Evolutionary conservation across 2,113 vertebrate genomes (phyloP).

Genomic region (Catharus fuscescens): DNA sequence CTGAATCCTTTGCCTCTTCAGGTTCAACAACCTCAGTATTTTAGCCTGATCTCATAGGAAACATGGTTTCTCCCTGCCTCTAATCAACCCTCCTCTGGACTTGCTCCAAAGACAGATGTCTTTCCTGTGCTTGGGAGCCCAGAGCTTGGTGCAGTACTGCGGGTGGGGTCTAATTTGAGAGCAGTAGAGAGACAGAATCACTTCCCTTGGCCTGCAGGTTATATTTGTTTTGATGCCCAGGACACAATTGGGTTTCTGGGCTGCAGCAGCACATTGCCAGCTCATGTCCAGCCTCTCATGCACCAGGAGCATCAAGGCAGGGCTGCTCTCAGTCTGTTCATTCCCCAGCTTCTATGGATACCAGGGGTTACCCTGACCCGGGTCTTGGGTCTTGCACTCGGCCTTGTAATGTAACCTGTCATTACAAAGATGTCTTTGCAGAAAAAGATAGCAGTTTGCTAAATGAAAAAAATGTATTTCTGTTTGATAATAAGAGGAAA

Average conservation of each 20-base stretch:
- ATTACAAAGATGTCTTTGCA: background rate
- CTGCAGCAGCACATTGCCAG: background rate
- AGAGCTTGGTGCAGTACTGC: background rate
- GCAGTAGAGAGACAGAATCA: background rate
- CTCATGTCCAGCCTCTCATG: background rate
- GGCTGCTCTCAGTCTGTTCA: background rate
- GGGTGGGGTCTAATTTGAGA: background rate
- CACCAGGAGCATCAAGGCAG: background rate
- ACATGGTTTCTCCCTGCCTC: background rate
- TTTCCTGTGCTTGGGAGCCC: background rate
- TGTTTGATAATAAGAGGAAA: background rate
- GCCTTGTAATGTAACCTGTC: background rate
- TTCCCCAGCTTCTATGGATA: rapidly evolving
- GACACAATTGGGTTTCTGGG: background rate
- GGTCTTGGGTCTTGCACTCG: background rate
- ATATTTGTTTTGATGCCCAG: background rate
- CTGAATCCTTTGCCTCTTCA: background rate
- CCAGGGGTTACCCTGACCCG: rapidly evolving
- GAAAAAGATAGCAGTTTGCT: background rate
- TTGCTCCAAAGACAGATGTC: background rate
- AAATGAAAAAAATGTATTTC: background rate
- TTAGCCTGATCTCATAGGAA: background rate
- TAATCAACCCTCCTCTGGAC: background rate
- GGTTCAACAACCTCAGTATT: too few relatives aligned
- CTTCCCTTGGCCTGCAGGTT: background rate